Evolutionary conservation across 2,113 vertebrate genomes (phyloP).

Genomic region (Gallinago undulata): DNA sequence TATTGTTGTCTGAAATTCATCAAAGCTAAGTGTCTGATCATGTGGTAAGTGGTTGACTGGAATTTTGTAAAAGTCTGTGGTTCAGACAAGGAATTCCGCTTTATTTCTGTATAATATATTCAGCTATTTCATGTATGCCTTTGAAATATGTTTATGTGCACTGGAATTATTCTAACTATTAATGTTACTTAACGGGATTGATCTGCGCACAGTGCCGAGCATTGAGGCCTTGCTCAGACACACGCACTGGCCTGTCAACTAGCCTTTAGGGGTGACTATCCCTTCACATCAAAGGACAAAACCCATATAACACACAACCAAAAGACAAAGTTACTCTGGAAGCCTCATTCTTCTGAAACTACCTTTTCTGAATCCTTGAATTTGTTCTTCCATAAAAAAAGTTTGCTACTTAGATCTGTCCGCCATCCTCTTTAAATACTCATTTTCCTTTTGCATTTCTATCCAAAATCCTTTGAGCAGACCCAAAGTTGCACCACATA

Average conservation of each 20-base stretch:
- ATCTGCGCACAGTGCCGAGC: neutral
- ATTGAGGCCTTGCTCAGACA: neutral
- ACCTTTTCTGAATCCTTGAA: neutral
- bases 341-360: neutral
- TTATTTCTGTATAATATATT: slow-evolving; percentile 35
- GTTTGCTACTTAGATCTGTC: neutral
- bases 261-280: neutral
- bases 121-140: slow-evolving; percentile 46
- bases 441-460: neutral
- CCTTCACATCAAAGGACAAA: neutral
- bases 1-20: neutral
- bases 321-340: neutral
- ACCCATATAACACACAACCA: neutral
- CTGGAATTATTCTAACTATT: slow-evolving; percentile 11
- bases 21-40: neutral
- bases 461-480: neutral
- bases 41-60: slow-evolving; percentile 1
- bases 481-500: neutral
- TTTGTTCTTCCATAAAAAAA: neutral
- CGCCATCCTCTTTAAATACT: neutral
- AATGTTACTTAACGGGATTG: neutral
- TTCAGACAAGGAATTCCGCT: neutral
- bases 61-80: slow-evolving; percentile 44
- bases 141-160: slow-evolving; percentile 30
- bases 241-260: no score